Evolutionary conservation across 2,888 invertebrate genomes (phyloP).

Genomic region (Acleris holmiana): DNA sequence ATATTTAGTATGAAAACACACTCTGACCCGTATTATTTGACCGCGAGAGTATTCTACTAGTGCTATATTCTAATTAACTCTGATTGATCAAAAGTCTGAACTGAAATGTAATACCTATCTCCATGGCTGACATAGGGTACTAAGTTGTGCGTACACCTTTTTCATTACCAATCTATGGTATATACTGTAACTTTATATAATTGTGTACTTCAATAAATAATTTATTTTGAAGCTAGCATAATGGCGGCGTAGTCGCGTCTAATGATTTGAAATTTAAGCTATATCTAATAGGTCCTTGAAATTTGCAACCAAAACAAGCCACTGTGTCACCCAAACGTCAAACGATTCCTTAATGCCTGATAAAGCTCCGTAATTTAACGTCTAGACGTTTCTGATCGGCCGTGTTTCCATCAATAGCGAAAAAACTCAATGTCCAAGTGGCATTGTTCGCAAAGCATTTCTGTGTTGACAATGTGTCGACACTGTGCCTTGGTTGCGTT

Average conservation of each 20-base stretch:
- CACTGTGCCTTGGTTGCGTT: slow-evolving; percentile 6
- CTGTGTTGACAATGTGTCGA: background rate
- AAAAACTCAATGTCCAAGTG: background rate
- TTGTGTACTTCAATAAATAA: too few species aligned
- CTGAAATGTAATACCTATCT: too few species aligned
- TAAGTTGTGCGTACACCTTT: too few species aligned
- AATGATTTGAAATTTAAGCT: background rate
- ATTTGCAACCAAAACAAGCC: background rate
- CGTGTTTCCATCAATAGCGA: slow-evolving; percentile 10
- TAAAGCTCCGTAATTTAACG: slow-evolving; percentile 19
- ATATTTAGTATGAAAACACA: too few species aligned
- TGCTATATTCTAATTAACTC: too few species aligned
- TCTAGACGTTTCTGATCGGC: slow-evolving; percentile 19
- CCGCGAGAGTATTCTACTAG: too few species aligned
- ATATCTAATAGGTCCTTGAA: background rate
- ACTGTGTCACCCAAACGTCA: slow-evolving; percentile 7
- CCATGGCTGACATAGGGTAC: too few species aligned
- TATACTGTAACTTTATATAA: too few species aligned
- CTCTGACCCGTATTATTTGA: too few species aligned
- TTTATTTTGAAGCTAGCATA: too few species aligned
- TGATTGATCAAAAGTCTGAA: too few species aligned
- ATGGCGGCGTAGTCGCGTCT: background rate
- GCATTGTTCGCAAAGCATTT: background rate
- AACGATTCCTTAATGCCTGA: slow-evolving; percentile 3
- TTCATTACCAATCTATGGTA: too few species aligned